Base-by-base conservation (phyloP, 2,797 vertebrate genomes). In the Clarias fuscus region DNA sequence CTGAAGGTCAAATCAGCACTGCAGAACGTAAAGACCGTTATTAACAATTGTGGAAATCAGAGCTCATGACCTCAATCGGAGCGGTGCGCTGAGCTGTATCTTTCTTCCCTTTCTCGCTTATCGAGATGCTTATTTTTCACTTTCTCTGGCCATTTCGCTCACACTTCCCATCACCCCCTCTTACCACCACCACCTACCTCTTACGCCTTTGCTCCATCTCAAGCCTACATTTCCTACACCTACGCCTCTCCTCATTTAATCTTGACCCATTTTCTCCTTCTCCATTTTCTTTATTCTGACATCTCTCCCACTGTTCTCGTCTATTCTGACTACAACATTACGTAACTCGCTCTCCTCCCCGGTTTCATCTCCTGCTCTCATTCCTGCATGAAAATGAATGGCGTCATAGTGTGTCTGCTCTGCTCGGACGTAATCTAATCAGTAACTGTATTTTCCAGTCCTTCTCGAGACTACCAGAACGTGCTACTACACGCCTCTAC, bases 21-120 rank as follows among this genome's bases (percentile, higher is more conserved):
- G 77, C 68, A 65, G 80, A 18, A 56, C 5, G 15, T 24, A 1
- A 85, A 86, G 53, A 48, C 75, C 22, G 68, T 59, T 86, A 40
- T 71, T 37, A 68, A 77, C 86, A 83, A 75, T 88, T 86, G 88
- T 65, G 81, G 87, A 77, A 85, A 91, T 78, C 4, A 53, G 53
- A 64, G 70, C 78, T 80, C 58, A 33, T 78, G 73, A 75, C 61
- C 72, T 75, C 17, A 82, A 79, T 84, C 24, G 27, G 81, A 68
- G 61, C 40, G 73, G 73, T 37, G 58, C 24, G 11, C 85, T 3
- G 82, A 62, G 20, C 65, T n/a, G 0, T 24, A 6, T 20, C 61
- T 56, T 73, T 77, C 76, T 37, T 56, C 75, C 27, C 84, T 76
- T 27, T 72, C 30, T 70, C 76, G 1, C 48, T 43, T 48, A 22